These are phyloP conservation scores for Cichladusa arquata DNA, from an alignment of 2,113 vertebrate species.

Conservation along the genomic window DNA sequence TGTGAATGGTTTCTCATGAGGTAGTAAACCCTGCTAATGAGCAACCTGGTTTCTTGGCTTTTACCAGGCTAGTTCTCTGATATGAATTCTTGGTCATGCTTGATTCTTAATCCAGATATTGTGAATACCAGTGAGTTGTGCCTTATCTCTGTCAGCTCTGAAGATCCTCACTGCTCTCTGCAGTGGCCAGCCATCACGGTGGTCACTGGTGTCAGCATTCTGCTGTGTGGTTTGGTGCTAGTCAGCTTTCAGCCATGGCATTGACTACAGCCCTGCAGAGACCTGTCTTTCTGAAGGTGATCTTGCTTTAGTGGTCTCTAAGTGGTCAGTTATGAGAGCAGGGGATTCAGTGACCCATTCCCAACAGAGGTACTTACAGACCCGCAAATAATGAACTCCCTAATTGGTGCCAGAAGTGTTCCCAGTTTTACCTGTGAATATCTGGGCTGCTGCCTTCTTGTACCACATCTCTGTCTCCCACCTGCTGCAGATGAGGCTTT, in stretches of 20 bases:
- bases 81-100: neutral
- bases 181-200: neutral
- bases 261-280: neutral
- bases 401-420: neutral
- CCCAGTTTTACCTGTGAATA: neutral
- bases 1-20: neutral
- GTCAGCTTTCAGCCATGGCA: neutral
- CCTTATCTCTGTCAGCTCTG: neutral
- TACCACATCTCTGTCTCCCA: neutral
- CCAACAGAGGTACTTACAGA: neutral
- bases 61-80: neutral
- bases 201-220: neutral
- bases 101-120: neutral
- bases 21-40: neutral
- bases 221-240: neutral
- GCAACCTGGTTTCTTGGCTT: neutral
- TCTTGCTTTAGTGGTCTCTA: neutral
- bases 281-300: neutral
- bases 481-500: fast-evolving
- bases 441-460: neutral
- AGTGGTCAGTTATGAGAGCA: neutral
- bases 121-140: neutral
- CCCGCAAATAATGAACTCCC: neutral
- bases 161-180: neutral
- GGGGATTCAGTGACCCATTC: neutral